Conservation (phyloP, 2,797 vertebrate species). For the Sciurus vulgaris region DNA sequence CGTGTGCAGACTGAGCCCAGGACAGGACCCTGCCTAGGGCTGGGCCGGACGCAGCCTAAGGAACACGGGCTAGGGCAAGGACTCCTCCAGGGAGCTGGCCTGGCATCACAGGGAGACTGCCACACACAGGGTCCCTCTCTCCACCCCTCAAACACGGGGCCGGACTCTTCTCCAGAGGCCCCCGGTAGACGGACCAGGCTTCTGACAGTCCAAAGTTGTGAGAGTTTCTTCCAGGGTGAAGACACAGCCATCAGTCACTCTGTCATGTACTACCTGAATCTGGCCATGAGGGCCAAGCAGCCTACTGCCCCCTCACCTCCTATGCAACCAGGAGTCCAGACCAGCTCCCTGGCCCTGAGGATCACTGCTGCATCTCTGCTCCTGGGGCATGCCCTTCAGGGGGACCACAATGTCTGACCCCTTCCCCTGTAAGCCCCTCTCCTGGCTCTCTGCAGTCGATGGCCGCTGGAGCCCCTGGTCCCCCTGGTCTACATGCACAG, state of each 20-base stretch:
- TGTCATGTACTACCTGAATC: not conserved
- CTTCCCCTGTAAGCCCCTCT: too few relatives aligned
- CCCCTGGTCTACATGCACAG: slow-evolving; percentile 96
- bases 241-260: not conserved
- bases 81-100: not conserved
- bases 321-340: not conserved
- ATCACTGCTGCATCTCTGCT: too few relatives aligned
- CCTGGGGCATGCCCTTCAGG: not conserved
- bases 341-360: too few relatives aligned
- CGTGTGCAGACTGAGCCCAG: rapidly evolving
- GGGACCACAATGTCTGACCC: too few relatives aligned
- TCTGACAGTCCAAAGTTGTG: not conserved
- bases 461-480: slow-evolving; percentile 99
- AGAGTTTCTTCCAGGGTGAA: not conserved
- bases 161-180: too few relatives aligned
- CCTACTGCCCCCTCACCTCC: too few relatives aligned
- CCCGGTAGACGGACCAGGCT: too few relatives aligned
- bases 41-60: too few relatives aligned
- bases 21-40: too few relatives aligned
- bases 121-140: too few relatives aligned
- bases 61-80: not conserved
- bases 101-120: too few relatives aligned
- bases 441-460: slow-evolving; percentile 89
- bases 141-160: not conserved
- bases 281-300: rapidly evolving